Conservation (phyloP, 2,888 invertebrate species). For the Tribolium freemani region DNA sequence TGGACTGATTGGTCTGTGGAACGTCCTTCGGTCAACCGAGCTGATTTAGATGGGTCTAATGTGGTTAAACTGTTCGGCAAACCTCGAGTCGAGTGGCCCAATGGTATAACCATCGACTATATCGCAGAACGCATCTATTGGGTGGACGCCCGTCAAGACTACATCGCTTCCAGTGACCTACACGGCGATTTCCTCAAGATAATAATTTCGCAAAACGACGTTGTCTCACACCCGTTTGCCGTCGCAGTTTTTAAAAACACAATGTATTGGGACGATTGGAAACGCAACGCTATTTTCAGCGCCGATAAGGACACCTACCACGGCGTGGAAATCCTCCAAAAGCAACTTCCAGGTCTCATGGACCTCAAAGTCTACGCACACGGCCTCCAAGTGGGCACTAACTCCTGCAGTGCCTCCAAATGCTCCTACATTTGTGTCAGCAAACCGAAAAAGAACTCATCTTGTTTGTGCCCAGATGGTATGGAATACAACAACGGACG, state of each 20-base stretch:
- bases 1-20: slow-evolving; percentile 91
- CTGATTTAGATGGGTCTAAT: slow-evolving; percentile 84
- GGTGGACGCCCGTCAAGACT: slow-evolving; percentile 88
- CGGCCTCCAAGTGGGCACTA: slow-evolving; percentile 81
- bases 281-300: slow-evolving; percentile 81
- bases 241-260: slow-evolving; percentile 87
- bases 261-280: slow-evolving; percentile 94
- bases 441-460: slow-evolving; percentile 72
- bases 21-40: slow-evolving; percentile 83
- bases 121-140: slow-evolving; percentile 87
- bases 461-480: slow-evolving; percentile 88
- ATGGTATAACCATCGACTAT: slow-evolving; percentile 88
- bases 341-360: slow-evolving; percentile 81
- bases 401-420: slow-evolving; percentile 74
- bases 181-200: slow-evolving; percentile 72
- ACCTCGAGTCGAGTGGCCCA: slow-evolving; percentile 85
- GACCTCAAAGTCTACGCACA: slow-evolving; percentile 87
- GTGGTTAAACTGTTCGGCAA: slow-evolving; percentile 76
- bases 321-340: slow-evolving; percentile 63
- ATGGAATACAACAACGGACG: slow-evolving; percentile 69
- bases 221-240: slow-evolving; percentile 87
- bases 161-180: slow-evolving; percentile 77
- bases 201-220: slow-evolving; percentile 73
- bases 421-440: slow-evolving; percentile 87
- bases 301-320: slow-evolving; percentile 82